phyloP scores from a whole-genome alignment of 2,797 vertebrate genomes.

The Sebastes steindachneri region DNA sequence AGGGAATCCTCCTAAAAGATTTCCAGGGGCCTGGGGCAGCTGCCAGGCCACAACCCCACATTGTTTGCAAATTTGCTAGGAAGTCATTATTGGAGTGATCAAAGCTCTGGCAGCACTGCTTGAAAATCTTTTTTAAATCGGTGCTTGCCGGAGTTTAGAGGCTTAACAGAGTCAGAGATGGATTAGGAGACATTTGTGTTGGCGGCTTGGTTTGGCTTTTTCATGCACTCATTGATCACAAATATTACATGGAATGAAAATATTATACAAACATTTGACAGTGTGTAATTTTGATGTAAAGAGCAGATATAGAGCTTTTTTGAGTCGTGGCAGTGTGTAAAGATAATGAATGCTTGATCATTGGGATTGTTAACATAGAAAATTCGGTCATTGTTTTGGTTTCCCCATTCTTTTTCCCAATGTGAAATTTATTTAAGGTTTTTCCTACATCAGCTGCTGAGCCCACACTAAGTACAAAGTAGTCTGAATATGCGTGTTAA shows the following conservation, averaged over 20 bases:
- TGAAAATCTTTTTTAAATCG: conserved; percentile 46
- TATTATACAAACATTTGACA: not conserved
- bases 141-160: conserved; percentile 45
- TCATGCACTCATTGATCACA: not conserved
- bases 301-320: not conserved
- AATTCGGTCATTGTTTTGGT: no score
- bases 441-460: no score
- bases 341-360: not conserved
- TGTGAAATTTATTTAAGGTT: no score
- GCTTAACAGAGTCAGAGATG: conserved; percentile 39
- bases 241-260: no score
- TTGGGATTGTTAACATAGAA: not conserved
- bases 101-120: conserved; percentile 64
- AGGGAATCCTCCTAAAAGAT: conserved; percentile 44
- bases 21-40: conserved; percentile 20
- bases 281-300: not conserved
- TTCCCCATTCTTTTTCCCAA: no score
- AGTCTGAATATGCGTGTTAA: no score
- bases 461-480: no score
- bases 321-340: not conserved
- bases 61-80: conserved; percentile 56
- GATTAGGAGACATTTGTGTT: conserved; percentile 16
- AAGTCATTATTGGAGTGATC: conserved; percentile 68
- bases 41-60: conserved; percentile 34
- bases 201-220: not conserved